phyloP scores from a whole-genome alignment of 2,888 invertebrate genomes.

The Leistus spinibarbis region DNA sequence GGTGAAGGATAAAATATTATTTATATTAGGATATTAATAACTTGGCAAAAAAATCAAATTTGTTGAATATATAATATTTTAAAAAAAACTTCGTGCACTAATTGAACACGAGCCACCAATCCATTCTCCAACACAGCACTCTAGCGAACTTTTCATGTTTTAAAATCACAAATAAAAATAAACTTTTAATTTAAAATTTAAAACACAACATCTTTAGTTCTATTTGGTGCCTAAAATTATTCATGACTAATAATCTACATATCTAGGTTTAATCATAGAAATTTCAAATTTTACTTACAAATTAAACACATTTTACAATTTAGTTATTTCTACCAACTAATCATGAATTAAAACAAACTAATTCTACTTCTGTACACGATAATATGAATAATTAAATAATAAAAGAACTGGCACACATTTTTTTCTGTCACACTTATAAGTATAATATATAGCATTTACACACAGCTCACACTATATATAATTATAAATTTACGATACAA shows the following conservation, averaged over 20 bases:
- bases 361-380: slow-evolving; percentile 16
- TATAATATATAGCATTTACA: slow-evolving; percentile 32
- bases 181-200: neutral
- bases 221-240: neutral
- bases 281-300: neutral
- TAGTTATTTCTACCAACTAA: neutral
- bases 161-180: neutral
- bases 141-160: neutral
- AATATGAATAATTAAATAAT: neutral
- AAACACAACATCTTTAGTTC: neutral
- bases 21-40: too few species aligned
- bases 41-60: neutral
- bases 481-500: slow-evolving; percentile 18
- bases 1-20: neutral
- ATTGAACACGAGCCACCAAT: too few species aligned
- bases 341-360: neutral
- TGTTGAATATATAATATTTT: too few species aligned
- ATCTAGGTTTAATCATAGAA: neutral
- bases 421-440: neutral
- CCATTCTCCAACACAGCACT: too few species aligned
- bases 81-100: too few species aligned
- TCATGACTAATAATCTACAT: neutral
- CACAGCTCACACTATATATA: slow-evolving; percentile 10
- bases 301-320: neutral
- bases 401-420: neutral